Conservation (phyloP, 2,113 vertebrate genomes). For the Scomber japonicus region DNA sequence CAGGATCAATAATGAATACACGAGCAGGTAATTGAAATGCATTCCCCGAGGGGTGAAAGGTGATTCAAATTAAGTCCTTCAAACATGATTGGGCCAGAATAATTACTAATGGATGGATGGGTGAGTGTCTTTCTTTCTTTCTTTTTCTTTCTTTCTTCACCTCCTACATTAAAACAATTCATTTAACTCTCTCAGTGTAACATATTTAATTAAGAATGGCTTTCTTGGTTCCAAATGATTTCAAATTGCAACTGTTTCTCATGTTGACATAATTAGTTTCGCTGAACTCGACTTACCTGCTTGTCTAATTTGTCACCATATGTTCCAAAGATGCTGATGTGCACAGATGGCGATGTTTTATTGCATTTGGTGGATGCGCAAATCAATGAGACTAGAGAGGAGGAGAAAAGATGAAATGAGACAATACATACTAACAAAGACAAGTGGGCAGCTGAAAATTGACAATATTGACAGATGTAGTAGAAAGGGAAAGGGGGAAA, state of each 20-base stretch:
- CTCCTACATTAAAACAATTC: neutral
- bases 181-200: neutral
- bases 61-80: slow-evolving; percentile 39
- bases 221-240: slow-evolving; percentile 35
- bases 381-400: slow-evolving; percentile 46
- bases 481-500: neutral
- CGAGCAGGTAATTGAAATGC: slow-evolving; percentile 44
- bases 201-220: slow-evolving; percentile 8
- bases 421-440: slow-evolving; percentile 9
- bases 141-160: neutral
- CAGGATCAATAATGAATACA: slow-evolving; percentile 56
- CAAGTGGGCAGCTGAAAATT: slow-evolving; percentile 5
- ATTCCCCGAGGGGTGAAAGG: slow-evolving; percentile 11
- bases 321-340: slow-evolving; percentile 44
- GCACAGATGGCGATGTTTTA: slow-evolving; percentile 52
- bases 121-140: neutral
- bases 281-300: slow-evolving; percentile 24
- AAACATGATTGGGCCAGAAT: slow-evolving; percentile 28
- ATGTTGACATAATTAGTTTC: slow-evolving; percentile 45
- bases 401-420: neutral
- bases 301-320: slow-evolving; percentile 45
- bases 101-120: slow-evolving; percentile 22
- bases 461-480: neutral
- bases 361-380: slow-evolving; percentile 19
- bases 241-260: slow-evolving; percentile 23